Evolutionary conservation across 2,888 invertebrate species (phyloP).

Genomic region (Homarus gammarus): DNA sequence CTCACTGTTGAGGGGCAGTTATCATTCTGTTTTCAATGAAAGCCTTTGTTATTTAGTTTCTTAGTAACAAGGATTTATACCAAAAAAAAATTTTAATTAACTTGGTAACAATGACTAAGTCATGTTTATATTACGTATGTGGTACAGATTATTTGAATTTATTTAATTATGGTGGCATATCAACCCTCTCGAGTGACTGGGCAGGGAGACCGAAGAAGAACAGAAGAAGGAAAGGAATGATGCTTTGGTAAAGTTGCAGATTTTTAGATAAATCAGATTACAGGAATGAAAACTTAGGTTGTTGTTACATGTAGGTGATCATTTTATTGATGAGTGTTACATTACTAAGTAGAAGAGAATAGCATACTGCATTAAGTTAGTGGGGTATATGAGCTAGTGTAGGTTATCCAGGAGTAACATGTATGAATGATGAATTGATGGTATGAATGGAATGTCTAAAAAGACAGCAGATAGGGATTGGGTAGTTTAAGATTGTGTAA

Average conservation of each 20-base stretch:
- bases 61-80: slow-evolving; percentile 50
- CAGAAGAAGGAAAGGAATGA: neutral
- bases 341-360: neutral
- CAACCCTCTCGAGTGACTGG: neutral
- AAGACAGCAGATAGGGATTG: neutral
- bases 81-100: slow-evolving; percentile 26
- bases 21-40: slow-evolving; percentile 24
- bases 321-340: slow-evolving; percentile 3
- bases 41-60: slow-evolving; percentile 50
- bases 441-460: neutral
- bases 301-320: neutral
- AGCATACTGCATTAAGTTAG: neutral
- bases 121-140: slow-evolving; percentile 32
- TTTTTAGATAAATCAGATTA: neutral
- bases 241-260: neutral
- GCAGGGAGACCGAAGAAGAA: neutral
- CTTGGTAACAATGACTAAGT: slow-evolving; percentile 48
- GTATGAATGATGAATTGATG: neutral
- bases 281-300: neutral
- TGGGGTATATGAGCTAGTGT: neutral
- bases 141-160: slow-evolving; percentile 2
- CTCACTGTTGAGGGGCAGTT: neutral
- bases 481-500: neutral
- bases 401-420: neutral
- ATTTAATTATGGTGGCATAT: neutral